Evolutionary conservation across 2,888 invertebrate species (phyloP).

Genomic region (Rotaria socialis): DNA sequence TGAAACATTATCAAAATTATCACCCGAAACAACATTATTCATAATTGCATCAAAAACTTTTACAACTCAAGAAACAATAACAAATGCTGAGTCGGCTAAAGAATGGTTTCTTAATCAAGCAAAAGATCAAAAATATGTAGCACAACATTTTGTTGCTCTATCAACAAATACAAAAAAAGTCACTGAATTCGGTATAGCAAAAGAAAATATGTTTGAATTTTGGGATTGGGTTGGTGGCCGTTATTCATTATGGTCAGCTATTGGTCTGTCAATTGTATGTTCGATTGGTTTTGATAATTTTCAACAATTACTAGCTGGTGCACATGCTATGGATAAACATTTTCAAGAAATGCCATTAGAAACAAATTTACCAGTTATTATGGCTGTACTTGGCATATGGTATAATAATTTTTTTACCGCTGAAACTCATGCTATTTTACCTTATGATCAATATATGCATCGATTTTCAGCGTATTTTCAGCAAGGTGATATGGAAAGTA

Average conservation of each 20-base stretch:
- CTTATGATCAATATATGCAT: constrained; percentile 97
- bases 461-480: constrained; percentile 99
- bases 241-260: constrained; percentile 95
- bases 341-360: constrained; percentile 79
- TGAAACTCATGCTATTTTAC: constrained; percentile 89
- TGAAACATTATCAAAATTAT: constrained; percentile 79
- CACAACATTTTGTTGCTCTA: constrained; percentile 94
- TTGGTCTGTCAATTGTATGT: constrained; percentile 89
- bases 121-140: constrained; percentile 78
- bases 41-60: constrained; percentile 99
- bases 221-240: constrained; percentile 99
- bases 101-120: constrained; percentile 81
- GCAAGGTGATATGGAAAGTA: constrained; percentile 99
- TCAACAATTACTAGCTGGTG: constrained; percentile 44
- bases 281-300: constrained; percentile 68
- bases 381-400: constrained; percentile 77
- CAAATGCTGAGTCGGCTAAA: constrained; percentile 96
- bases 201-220: constrained; percentile 96
- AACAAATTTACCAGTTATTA: constrained; percentile 86
- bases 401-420: constrained; percentile 88
- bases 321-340: constrained; percentile 70
- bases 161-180: constrained; percentile 86
- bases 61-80: constrained; percentile 95
- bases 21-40: constrained; percentile 88
- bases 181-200: constrained; percentile 90